These are phyloP conservation scores for Liasis olivaceus DNA, from an alignment of 2,797 vertebrate genomes.

Conservation along the genomic window DNA sequence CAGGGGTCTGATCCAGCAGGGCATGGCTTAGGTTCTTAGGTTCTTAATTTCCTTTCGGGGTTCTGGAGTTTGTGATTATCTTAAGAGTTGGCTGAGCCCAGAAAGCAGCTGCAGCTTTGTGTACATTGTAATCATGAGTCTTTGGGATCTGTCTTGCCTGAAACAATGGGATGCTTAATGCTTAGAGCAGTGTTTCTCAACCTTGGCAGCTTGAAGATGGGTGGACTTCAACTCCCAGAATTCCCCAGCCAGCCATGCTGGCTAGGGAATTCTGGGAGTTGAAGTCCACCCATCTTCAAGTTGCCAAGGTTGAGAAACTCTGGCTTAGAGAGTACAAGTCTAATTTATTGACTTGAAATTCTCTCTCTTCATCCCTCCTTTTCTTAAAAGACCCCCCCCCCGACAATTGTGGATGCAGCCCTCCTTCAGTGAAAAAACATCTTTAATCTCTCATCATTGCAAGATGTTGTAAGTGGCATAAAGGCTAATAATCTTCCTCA, in stretches of 20 bases:
- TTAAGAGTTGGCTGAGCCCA: background rate
- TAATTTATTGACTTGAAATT: background rate
- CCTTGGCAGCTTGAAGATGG: no score
- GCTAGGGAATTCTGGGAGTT: no score
- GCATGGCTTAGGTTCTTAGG: background rate
- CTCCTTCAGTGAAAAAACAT: background rate
- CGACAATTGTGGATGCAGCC: background rate
- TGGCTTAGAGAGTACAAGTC: background rate
- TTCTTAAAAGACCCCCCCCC: background rate
- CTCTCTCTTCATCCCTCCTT: background rate
- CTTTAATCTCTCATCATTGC: slow-evolving; percentile 1
- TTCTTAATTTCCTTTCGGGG: background rate
- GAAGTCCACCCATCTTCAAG: no score
- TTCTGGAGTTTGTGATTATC: background rate
- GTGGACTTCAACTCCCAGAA: no score
- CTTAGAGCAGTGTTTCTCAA: background rate
- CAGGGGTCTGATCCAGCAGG: background rate
- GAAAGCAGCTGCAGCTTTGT: background rate
- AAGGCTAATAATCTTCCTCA: background rate
- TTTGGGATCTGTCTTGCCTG: background rate
- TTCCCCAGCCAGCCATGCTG: no score
- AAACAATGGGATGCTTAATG: background rate
- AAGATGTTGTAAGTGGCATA: background rate
- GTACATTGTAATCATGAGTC: background rate
- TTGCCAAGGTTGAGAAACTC: no score